Conservation (phyloP, 2,888 invertebrate genomes). For the Amphipoea lucens region DNA sequence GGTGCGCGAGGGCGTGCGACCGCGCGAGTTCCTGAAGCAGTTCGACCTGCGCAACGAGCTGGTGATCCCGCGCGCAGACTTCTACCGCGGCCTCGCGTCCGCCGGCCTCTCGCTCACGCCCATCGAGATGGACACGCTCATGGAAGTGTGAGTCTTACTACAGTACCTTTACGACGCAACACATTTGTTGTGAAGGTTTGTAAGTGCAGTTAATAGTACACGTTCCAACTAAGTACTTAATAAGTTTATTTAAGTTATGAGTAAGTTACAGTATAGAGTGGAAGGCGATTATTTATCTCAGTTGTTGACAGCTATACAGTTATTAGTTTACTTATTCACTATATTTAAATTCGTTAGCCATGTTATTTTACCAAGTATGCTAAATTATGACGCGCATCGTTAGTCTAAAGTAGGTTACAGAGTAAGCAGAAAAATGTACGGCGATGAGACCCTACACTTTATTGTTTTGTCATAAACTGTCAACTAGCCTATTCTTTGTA, state of each 20-base stretch:
- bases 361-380: too few species aligned
- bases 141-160: constrained; percentile 91
- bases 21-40: constrained; percentile 92
- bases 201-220: not conserved
- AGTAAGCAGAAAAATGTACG: too few species aligned
- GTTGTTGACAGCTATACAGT: not conserved
- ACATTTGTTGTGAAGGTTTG: not conserved
- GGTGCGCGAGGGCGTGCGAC: constrained; percentile 92
- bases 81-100: constrained; percentile 92
- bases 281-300: not conserved
- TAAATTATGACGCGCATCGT: too few species aligned
- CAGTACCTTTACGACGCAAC: not conserved
- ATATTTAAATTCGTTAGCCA: too few species aligned
- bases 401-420: too few species aligned
- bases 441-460: too few species aligned
- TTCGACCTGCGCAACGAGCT: constrained; percentile 92
- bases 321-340: too few species aligned
- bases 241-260: too few species aligned
- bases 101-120: constrained; percentile 92
- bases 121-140: constrained; percentile 92
- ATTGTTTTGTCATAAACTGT: not conserved
- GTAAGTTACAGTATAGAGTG: not conserved
- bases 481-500: not conserved
- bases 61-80: constrained; percentile 92
- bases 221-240: not conserved